Evolutionary conservation across 2,888 invertebrate genomes (phyloP), one percentile per base, ranked within the genome.

Genomic region (Leucophora obtusa): DNA sequence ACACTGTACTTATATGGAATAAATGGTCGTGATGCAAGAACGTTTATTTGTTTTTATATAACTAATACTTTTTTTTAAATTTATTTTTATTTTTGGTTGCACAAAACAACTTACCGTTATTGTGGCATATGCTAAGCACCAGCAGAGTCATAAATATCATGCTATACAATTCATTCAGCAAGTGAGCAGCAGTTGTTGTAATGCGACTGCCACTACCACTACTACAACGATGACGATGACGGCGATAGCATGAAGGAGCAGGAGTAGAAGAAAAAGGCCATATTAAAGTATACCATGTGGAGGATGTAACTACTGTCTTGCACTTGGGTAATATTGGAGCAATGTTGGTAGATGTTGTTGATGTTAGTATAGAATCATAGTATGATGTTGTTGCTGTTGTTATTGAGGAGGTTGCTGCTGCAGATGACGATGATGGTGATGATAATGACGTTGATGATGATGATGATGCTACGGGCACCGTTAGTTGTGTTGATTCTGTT

Each of bases 111-210:
- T 77, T 69, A 77, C 81, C 81, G 58, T 81, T 81, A 73, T 77
- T 81, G 63, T 77, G 77, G 73, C 72, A 81, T 81, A 77, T 81
- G 73, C 73, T 72, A 72, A 76, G 66, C 54, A 76, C 71, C 68
- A 76, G 58, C n/a, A 80, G 62, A 66, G 72, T 59, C 76, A 80
- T 80, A 81, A 81, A 81, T 81, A 81, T 77, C 65, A 65, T 56
- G 47, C 76, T 54, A 58, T 58, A 72, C 68, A 76, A 76, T 77
- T 77, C 77, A 73, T 81, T 73, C 50, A 54, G 59, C 59, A 65
- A 59, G 43, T 70, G 75, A 56, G 62, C 50, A 11, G 75, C 62
- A 68, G 60, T 54, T 66, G 28, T 56, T 50, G 54, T 24, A 38
- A 72, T 70, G 15, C 56, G 24, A n/a, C 54, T 54, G 24, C 14